Conservation (phyloP, 2,797 vertebrate genomes). For the Rhadinocentrus ornatus region DNA sequence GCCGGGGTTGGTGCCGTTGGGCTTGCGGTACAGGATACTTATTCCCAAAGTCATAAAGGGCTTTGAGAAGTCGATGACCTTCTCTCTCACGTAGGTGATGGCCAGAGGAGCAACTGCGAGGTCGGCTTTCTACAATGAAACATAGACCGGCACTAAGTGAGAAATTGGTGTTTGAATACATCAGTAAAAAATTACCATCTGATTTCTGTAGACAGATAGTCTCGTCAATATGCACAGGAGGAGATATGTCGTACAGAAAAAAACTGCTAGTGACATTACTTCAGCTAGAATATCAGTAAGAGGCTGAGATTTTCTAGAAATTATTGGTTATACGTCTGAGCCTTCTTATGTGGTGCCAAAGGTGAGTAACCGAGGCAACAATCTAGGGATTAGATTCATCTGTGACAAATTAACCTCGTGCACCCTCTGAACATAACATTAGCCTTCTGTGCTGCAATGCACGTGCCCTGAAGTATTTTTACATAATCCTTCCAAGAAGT, state of each 20-base stretch:
- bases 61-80: slow-evolving; percentile 99
- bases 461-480: slow-evolving; percentile 25
- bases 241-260: slow-evolving; percentile 18
- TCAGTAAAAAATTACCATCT: slow-evolving; percentile 59
- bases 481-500: slow-evolving; percentile 22
- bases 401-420: slow-evolving; percentile 41
- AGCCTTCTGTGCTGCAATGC: slow-evolving; percentile 23
- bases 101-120: slow-evolving; percentile 97
- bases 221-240: slow-evolving; percentile 43
- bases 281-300: slow-evolving; percentile 45
- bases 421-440: slow-evolving; percentile 37
- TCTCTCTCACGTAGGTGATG: slow-evolving; percentile 98
- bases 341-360: slow-evolving; percentile 44
- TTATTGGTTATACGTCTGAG: slow-evolving; percentile 50
- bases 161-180: slow-evolving; percentile 22
- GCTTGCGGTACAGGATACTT: slow-evolving; percentile 99
- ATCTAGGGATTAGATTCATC: slow-evolving; percentile 57
- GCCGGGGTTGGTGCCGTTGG: slow-evolving; percentile 99
- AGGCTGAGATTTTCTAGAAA: slow-evolving; percentile 45
- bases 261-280: slow-evolving; percentile 46
- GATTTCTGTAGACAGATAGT: slow-evolving; percentile 58
- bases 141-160: slow-evolving; percentile 13
- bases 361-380: slow-evolving; percentile 47
- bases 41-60: slow-evolving; percentile 99
- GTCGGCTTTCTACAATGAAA: slow-evolving; percentile 91